Percentiles rank a stretch among this genome's conserved stretches.
These are phyloP conservation scores for Neuroterus valhalla DNA, from an alignment of 1,140 invertebrate genomes.

Conservation along the genomic window DNA sequence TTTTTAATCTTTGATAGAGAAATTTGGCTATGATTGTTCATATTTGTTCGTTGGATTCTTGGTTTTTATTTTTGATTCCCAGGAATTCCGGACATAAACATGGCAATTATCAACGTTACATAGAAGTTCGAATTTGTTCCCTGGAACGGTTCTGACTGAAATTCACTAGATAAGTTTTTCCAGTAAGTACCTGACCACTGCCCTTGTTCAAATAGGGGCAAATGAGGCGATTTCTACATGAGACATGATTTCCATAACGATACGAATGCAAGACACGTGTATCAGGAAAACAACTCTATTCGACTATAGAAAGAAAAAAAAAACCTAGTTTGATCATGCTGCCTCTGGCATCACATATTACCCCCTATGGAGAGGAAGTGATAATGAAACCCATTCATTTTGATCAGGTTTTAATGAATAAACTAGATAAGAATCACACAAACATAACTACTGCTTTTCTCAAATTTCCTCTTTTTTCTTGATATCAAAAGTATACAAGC, in stretches of 20 bases:
- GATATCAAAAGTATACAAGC: background rate
- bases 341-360: background rate
- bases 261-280: background rate
- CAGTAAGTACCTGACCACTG: too few species aligned
- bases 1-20: too few species aligned
- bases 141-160: too few species aligned
- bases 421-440: background rate
- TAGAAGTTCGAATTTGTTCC: too few species aligned
- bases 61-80: too few species aligned
- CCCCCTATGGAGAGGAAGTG: background rate
- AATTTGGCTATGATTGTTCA: too few species aligned
- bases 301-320: slow-evolving; percentile 2
- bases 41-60: too few species aligned
- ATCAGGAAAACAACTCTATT: slow-evolving; percentile 22
- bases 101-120: too few species aligned
- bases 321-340: background rate
- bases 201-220: too few species aligned
- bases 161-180: too few species aligned
- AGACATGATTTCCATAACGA: slow-evolving; percentile 21
- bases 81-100: too few species aligned
- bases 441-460: background rate
- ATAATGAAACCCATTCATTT: background rate
- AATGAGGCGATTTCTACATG: too few species aligned
- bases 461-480: background rate
- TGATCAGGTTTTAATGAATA: background rate